These are phyloP conservation scores for Falco rusticolus DNA, from an alignment of 2,797 vertebrate genomes.

Conservation along the genomic window DNA sequence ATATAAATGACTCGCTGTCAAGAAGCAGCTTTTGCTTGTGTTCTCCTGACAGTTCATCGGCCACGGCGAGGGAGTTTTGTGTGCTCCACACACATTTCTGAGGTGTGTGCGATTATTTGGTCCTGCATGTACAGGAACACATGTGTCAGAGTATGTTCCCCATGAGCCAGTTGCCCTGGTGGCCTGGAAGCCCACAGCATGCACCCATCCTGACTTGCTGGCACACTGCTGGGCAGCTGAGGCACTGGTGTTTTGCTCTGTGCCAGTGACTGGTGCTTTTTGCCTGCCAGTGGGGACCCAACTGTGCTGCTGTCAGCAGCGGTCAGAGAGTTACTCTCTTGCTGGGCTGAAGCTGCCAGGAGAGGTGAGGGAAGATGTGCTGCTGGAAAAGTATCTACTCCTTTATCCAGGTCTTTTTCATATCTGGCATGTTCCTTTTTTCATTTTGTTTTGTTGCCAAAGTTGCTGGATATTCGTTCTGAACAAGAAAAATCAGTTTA, in stretches of 20 bases:
- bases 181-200: background rate
- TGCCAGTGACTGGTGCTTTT: background rate
- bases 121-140: background rate
- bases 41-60: conserved; percentile 91
- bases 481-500: background rate
- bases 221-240: background rate
- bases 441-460: background rate
- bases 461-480: background rate
- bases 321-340: background rate
- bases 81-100: background rate
- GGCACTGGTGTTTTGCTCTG: background rate
- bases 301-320: background rate
- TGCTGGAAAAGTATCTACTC: background rate
- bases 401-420: background rate
- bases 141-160: background rate
- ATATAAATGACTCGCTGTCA: conserved; percentile 99
- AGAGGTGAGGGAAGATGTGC: background rate
- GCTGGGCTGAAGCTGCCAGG: background rate
- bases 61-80: conserved; percentile 63
- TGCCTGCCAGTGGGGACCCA: background rate
- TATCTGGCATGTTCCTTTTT: background rate
- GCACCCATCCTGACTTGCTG: background rate
- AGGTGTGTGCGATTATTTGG: background rate
- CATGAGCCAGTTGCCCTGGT: accelerated
- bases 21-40: conserved; percentile 99